phyloP scores from a whole-genome alignment of 2,113 vertebrate genomes.

The Nerophis lumbriciformis region DNA sequence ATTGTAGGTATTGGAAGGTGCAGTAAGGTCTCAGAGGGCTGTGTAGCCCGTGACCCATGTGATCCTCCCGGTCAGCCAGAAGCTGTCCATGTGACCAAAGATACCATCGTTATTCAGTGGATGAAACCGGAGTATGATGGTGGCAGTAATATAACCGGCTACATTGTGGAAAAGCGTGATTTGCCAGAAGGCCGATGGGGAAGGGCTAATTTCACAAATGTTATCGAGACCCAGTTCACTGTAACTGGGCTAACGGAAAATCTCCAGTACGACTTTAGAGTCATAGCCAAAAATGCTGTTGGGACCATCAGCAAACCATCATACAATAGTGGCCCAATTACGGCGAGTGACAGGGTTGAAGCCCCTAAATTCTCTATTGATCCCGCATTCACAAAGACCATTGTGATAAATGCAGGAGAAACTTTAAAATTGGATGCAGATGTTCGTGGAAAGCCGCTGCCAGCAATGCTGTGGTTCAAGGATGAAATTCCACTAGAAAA shows the following conservation, averaged over 20 bases:
- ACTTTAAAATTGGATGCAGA: conserved; percentile 92
- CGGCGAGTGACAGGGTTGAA: conserved; percentile 88
- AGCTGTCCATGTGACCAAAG: conserved; percentile 85
- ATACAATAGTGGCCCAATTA: conserved; percentile 93
- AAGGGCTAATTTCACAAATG: conserved; percentile 95
- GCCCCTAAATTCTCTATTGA: conserved; percentile 93
- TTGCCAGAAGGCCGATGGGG: conserved; percentile 96
- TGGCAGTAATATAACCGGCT: conserved; percentile 93
- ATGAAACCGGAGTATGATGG: conserved; percentile 95
- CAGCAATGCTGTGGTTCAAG: conserved; percentile 89
- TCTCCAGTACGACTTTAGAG: conserved; percentile 94
- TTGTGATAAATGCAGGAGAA: conserved; percentile 88
- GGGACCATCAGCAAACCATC: conserved; percentile 92
- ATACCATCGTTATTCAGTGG: conserved; percentile 88
- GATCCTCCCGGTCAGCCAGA: conserved; percentile 93
- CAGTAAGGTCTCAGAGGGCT: conserved; percentile 94
- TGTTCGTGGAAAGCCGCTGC: conserved; percentile 86
- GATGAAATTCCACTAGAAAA: conserved; percentile 87
- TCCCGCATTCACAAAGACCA: conserved; percentile 86
- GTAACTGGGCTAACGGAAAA: conserved; percentile 92
- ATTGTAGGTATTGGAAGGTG: conserved; percentile 91
- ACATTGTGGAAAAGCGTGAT: conserved; percentile 93
- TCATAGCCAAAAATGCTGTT: conserved; percentile 94
- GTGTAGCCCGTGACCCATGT: conserved; percentile 90
- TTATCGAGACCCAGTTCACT: conserved; percentile 95